Evolutionary conservation across 2,888 invertebrate genomes (phyloP), one percentile per base, ranked within the genome.

Genomic region (Rhabditoides inermis): DNA sequence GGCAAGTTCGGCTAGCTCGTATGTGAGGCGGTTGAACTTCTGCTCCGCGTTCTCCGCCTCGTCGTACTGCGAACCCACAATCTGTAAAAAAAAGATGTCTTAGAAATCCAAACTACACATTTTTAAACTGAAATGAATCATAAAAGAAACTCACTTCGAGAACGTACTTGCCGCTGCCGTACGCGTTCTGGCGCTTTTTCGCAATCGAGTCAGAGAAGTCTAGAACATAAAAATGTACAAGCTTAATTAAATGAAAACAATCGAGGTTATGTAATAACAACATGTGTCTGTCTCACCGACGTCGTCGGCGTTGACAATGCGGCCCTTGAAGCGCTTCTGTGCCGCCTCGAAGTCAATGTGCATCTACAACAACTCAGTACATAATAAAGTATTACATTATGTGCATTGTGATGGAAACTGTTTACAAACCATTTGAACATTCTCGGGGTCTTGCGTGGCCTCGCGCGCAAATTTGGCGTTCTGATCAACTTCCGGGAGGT

Each of bases 171-270:
- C 62, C 60, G 40, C 62, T 60, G 10, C 67, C 66, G 49, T 68
- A 72, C 0, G 67, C 68, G 27, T 62, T 51, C n/a, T 58, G 53
- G 6, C 69, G 61, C 40, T 63, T 63, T 37, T 64, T 65, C 23
- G 65, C 57, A 30, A 69, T 60, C 18, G 69, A 66, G 56, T 70
- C 72, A 10, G 72, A 71, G 53, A 67, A 72, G 59, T 72, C 72
- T 69, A 40, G 22, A 51, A 45, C 20, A 30, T 46, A 12, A 15
- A 5, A 20, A 50, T 40, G 23, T 35, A 20, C 22, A 30, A 26
- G 32, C n/a, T 7, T n/a, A 15, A 10, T 28, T 12, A 48, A n/a
- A 25, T 22, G 22, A 10, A 47, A 28, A 40, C 30, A 18, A 28
- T 42, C 23, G 2, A 18, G 37, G 4, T 18, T 18, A n/a, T 18